Base-by-base conservation (phyloP, 2,113 vertebrate genomes). In the Tragulus kanchil region DNA sequence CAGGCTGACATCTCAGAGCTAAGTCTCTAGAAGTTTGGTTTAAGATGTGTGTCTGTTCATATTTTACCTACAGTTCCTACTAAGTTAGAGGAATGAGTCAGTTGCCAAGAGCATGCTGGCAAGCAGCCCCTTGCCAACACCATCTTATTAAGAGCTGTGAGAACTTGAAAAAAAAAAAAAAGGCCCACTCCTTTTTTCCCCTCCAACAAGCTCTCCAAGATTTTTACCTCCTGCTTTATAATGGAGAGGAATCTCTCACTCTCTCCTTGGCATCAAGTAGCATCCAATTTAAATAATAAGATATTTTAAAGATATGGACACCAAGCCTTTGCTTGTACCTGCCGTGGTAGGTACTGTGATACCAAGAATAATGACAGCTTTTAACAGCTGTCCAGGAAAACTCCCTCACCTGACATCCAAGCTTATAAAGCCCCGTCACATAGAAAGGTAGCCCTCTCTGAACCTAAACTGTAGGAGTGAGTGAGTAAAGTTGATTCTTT, bases 31-130 rank as follows among this genome's bases (percentile, higher is more conserved):
- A 94, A 98, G 90, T 87, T 95, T 92, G 82, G 88, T 93, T 97
- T 96, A 93, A 95, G 93, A 92, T 5, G 0, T 64, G 3, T 58
- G 82, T 94, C 96, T 85, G 94, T 91, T 97, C 95, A 61, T 97
- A 97, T 97, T 98, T 98, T 98, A 98, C 96, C 94, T 97, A 82
- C 85, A 79, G 69, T 90, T 97, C 94, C 59, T 79, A 92, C 86
- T 97, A 88, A 97, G 95, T 97, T 97, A 96, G 96, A 96, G 92
- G 48, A 90, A 85, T 73, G 90, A 98, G 94, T 82, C 36, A 7
- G 85, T 96, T 98, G 97, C 96, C 98, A 98, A 97, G 96, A 96
- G 96, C 96, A 85, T 4, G 16, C 96, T 98, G 98, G 98, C 98
- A 98, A 97, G 84, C 52, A 0, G 58, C 95, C 87, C 69, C 87